phyloP scores from a whole-genome alignment of 2,888 invertebrate genomes.

The Dasysyrphus tricinctus region DNA sequence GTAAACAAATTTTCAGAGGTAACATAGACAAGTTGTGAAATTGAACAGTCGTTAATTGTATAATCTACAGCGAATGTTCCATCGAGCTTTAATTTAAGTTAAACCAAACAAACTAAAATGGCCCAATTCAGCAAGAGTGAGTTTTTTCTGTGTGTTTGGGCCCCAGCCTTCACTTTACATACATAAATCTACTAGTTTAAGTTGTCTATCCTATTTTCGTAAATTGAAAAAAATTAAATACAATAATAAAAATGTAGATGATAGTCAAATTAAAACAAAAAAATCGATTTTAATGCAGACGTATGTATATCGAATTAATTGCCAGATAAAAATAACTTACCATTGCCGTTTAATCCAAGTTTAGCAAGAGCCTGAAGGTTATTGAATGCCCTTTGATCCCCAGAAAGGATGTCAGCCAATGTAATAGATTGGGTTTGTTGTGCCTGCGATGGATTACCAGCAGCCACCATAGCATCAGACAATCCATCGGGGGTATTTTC shows the following conservation, averaged over 20 bases:
- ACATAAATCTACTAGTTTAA: slow-evolving; percentile 25
- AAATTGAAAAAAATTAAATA: neutral
- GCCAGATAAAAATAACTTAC: slow-evolving; percentile 83
- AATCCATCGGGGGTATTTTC: slow-evolving; percentile 85
- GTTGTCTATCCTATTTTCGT: slow-evolving; percentile 31
- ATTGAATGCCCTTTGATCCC: slow-evolving; percentile 91
- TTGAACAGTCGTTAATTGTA: neutral
- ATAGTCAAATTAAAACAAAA: slow-evolving; percentile 40
- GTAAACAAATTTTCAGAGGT: no score
- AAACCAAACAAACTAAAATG: no score
- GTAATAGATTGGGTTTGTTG: slow-evolving; percentile 88
- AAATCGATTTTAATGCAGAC: neutral
- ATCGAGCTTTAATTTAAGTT: neutral
- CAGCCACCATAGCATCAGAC: slow-evolving; percentile 80
- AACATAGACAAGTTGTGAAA: neutral
- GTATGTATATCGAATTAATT: slow-evolving; percentile 34
- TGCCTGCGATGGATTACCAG: slow-evolving; percentile 81
- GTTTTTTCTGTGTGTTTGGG: no score
- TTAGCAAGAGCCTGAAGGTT: slow-evolving; percentile 96
- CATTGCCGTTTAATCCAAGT: slow-evolving; percentile 88
- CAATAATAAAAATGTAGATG: neutral
- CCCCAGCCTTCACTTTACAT: neutral
- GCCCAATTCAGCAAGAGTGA: no score
- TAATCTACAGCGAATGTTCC: neutral
- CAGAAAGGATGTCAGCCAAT: slow-evolving; percentile 90